These are phyloP conservation scores for Glaucidium brasilianum DNA, from an alignment of 2,113 vertebrate species.

Conservation along the genomic window DNA sequence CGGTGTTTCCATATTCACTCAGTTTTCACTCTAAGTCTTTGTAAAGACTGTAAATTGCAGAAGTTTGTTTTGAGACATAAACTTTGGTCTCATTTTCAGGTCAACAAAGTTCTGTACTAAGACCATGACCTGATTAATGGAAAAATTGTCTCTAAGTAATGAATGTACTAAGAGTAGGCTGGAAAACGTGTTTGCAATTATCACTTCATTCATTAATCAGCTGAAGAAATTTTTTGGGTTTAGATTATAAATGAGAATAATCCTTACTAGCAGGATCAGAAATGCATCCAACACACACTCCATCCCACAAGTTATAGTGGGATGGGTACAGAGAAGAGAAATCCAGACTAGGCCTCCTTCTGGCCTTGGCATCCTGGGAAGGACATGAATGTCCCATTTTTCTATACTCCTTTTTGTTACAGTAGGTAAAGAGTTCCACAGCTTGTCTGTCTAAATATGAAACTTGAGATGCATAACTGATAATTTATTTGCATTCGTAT, in stretches of 20 bases:
- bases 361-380: background rate
- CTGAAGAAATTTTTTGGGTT: background rate
- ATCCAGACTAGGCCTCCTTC: background rate
- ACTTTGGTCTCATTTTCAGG: background rate
- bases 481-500: background rate
- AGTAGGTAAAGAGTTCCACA: background rate
- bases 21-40: background rate
- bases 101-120: background rate
- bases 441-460: background rate
- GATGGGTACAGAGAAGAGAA: background rate
- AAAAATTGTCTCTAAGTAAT: background rate
- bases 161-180: background rate
- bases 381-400: background rate
- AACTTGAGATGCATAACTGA: background rate
- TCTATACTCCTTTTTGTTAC: background rate
- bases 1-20: background rate
- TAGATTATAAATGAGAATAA: background rate
- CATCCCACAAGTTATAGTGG: background rate
- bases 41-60: background rate
- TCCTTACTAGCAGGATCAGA: background rate
- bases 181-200: background rate
- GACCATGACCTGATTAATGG: background rate
- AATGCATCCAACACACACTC: rapidly evolving
- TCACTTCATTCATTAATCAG: background rate
- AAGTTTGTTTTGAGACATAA: background rate